Base-by-base conservation (phyloP, 2,113 vertebrate genomes). In the Lates calcarifer region DNA sequence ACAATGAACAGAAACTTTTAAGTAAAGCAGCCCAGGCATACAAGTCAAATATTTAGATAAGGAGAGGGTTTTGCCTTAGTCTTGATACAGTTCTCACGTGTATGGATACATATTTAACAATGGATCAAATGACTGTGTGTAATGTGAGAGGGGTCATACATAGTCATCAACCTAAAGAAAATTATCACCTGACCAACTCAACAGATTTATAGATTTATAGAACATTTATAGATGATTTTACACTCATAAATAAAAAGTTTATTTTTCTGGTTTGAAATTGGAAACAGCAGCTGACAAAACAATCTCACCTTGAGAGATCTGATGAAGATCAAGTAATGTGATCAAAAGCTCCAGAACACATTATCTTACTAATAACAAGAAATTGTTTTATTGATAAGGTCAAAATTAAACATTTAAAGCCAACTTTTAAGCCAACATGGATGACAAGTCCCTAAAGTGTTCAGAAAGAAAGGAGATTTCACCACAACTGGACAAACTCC, bases 1-100 rank as follows among this genome's bases (percentile, higher is more conserved):
- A 83, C 45, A 69, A 39, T 62, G 68, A 82, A 51, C 60, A 51
- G 56, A 89, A 58, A 51, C 43, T 68, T 79, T 39, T 67, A 74
- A 82, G 78, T 8, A 58, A 49, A 68, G 43, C 35, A 65, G 28
- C 12, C 39, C 28, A 20, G 17, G n/a, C 28, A 20, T 47, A 26
- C 22, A 26, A 47, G 15, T 63, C 41, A 51, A 31, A 67, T 60
- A 61, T 67, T 61, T 61, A 31, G 22, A 71, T 28, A 22, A 26
- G 41, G 13, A 35, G 11, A 63, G 31, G 20, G 13, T 33, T 13
- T 62, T 62, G 39, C 13, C 12, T 56, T 15, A 14, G 24, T 13
- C 41, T 45, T 45, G 41, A 45, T 45, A 45, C n/a, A 56, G 14
- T 49, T 49, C 17, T 45, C 5, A 56, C 18, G 22, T 12, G 4